These are phyloP conservation scores for Temnothorax ravouxi DNA, from an alignment of 2,888 invertebrate genomes.

Conservation along the genomic window DNA sequence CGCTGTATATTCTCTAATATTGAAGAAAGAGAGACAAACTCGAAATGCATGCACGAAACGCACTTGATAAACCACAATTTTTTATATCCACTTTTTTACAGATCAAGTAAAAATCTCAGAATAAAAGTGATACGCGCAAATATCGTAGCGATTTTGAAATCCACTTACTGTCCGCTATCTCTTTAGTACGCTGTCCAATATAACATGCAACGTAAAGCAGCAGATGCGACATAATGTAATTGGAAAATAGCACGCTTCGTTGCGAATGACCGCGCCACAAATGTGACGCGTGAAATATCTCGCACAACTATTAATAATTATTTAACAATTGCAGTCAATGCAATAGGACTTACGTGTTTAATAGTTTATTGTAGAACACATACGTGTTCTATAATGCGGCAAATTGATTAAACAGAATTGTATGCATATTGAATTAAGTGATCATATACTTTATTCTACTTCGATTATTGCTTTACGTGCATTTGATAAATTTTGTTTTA, in stretches of 20 bases:
- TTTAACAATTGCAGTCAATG: conserved; percentile 19
- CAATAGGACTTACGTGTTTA: conserved; percentile 18
- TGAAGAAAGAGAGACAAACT: not conserved
- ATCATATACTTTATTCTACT: not conserved
- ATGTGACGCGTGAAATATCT: conserved; percentile 9
- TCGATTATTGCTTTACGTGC: not conserved
- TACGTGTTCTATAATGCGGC: not conserved
- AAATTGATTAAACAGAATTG: not conserved
- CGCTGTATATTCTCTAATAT: not conserved
- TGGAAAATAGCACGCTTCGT: conserved; percentile 17
- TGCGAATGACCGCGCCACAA: not conserved
- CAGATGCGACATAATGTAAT: conserved; percentile 12
- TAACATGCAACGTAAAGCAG: not conserved
- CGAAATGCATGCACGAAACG: not conserved
- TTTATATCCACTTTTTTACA: not conserved
- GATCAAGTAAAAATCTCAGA: not conserved
- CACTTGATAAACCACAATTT: not conserved
- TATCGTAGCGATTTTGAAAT: conserved; percentile 29
- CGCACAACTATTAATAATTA: conserved; percentile 20
- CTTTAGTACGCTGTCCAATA: not conserved
- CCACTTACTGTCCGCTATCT: not conserved
- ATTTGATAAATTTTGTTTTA: conserved; percentile 5
- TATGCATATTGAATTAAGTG: not conserved
- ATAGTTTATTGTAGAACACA: not conserved
- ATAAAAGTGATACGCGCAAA: not conserved